phyloP scores from a whole-genome alignment of 2,113 vertebrate genomes.

The Cyrtonyx montezumae region DNA sequence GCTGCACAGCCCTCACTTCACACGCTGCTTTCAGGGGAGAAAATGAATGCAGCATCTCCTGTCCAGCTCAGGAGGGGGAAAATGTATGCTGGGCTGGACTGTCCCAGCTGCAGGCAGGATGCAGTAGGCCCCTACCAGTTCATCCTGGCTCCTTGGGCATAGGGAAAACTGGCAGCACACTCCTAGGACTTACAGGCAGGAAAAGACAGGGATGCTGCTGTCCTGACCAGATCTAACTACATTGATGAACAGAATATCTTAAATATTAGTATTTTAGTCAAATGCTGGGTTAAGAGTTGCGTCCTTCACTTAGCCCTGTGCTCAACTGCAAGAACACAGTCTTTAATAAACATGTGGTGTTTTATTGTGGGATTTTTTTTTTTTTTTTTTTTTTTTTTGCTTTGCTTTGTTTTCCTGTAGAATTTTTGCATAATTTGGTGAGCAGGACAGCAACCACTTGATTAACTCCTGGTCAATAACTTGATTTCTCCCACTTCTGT shows the following conservation, averaged over 20 bases:
- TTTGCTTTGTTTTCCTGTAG: not conserved
- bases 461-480: not conserved
- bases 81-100: not conserved
- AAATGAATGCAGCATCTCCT: not conserved
- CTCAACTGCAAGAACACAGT: not conserved
- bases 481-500: not conserved
- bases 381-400: not conserved
- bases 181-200: not conserved
- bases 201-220: accelerated
- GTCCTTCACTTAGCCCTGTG: not conserved
- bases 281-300: not conserved
- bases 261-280: not conserved
- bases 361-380: not conserved
- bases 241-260: not conserved
- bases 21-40: not conserved
- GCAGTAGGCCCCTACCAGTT: not conserved
- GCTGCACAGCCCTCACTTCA: not conserved
- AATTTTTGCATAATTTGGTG: not conserved
- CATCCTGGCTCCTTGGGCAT: accelerated
- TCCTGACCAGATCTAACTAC: not conserved
- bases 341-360: not conserved
- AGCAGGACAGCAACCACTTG: not conserved
- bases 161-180: not conserved
- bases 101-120: not conserved
- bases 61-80: not conserved